phyloP scores from a whole-genome alignment of 2,888 invertebrate species.

The Orthonychiurus folsomi region DNA sequence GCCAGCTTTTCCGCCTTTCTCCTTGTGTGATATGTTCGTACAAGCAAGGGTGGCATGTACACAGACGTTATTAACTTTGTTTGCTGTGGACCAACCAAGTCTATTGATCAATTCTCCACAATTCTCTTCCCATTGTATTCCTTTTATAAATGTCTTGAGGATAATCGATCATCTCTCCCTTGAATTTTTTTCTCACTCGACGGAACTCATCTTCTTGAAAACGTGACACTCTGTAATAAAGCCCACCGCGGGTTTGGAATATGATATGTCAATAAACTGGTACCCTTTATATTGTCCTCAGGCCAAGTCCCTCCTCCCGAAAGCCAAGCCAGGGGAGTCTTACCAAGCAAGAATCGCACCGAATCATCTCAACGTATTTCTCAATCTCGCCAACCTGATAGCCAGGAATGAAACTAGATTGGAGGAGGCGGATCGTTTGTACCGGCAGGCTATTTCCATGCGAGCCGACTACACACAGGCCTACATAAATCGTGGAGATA shows the following conservation, averaged over 20 bases:
- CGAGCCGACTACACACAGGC: conserved; percentile 90
- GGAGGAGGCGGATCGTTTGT: conserved; percentile 87
- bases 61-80: conserved; percentile 23
- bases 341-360: conserved; percentile 94
- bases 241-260: not conserved
- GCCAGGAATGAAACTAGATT: conserved; percentile 83
- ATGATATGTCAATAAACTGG: not conserved
- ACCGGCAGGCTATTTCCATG: conserved; percentile 94
- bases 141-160: conserved; percentile 19
- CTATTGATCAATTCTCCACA: conserved; percentile 18
- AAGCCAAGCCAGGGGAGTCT: conserved; percentile 84
- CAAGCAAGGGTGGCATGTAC: not conserved
- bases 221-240: not conserved
- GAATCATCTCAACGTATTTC: conserved; percentile 88
- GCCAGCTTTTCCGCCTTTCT: conserved; percentile 15
- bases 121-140: conserved; percentile 2
- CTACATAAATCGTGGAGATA: conserved; percentile 93
- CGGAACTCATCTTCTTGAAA: not conserved
- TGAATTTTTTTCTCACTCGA: not conserved
- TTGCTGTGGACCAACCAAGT: conserved; percentile 23
- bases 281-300: conserved; percentile 38
- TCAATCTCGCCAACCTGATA: conserved; percentile 88
- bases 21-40: not conserved
- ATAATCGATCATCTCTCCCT: conserved; percentile 19
- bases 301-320: conserved; percentile 80